Evolutionary conservation across 2,888 invertebrate genomes (phyloP).

Genomic region (Julus scanicus): DNA sequence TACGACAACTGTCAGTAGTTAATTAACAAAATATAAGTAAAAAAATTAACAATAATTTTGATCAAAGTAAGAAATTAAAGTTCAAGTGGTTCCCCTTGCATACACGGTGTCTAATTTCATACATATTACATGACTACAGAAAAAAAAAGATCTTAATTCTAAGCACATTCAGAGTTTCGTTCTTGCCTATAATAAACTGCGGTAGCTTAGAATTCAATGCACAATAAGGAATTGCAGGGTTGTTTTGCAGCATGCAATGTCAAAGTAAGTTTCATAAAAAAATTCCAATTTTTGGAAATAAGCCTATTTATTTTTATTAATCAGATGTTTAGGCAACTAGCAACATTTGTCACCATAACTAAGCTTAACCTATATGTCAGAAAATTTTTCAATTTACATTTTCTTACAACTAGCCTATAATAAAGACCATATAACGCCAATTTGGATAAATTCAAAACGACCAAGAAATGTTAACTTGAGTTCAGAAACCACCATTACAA

Average conservation of each 20-base stretch:
- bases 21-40: conserved; percentile 33
- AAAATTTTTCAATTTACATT: background rate
- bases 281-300: background rate
- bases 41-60: conserved; percentile 20
- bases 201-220: conserved; percentile 1
- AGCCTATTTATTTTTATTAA: background rate
- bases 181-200: conserved; percentile 29
- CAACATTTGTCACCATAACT: conserved; percentile 31
- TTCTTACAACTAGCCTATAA: conserved; percentile 2
- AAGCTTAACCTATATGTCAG: conserved; percentile 9
- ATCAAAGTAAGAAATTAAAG: conserved; percentile 30
- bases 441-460: conserved; percentile 9
- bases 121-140: conserved; percentile 33
- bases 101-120: conserved; percentile 25
- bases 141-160: background rate
- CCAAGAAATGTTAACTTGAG: background rate
- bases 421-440: conserved; percentile 25
- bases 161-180: conserved; percentile 11
- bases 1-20: conserved; percentile 31
- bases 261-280: background rate
- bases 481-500: background rate
- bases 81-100: conserved; percentile 33
- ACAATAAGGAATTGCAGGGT: conserved; percentile 12
- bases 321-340: conserved; percentile 6
- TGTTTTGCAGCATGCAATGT: conserved; percentile 11